Conservation (phyloP, 2,113 vertebrate species). For the Phodopus roborovskii region DNA sequence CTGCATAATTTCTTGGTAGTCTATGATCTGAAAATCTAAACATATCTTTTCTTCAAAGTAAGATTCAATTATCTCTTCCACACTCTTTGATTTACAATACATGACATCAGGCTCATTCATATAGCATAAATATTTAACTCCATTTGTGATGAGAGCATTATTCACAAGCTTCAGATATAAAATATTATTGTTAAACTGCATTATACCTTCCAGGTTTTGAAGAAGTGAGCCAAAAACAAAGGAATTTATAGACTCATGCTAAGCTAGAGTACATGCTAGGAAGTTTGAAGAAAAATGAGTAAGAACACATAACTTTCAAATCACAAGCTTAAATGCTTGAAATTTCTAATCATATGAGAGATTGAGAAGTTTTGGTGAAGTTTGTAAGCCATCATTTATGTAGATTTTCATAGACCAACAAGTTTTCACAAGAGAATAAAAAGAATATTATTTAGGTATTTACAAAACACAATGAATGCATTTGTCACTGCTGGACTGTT, state of each 20-base stretch:
- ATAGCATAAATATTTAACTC: constrained; percentile 70
- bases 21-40: constrained; percentile 53
- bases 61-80: constrained; percentile 48
- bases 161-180: constrained; percentile 64
- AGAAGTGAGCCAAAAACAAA: constrained; percentile 43
- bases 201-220: constrained; percentile 69
- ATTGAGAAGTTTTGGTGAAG: constrained; percentile 5
- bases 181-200: constrained; percentile 72
- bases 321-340: constrained; percentile 12
- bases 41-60: constrained; percentile 36
- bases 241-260: constrained; percentile 44
- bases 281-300: constrained; percentile 38
- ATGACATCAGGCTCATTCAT: constrained; percentile 42
- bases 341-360: constrained; percentile 51
- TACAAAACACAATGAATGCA: not conserved
- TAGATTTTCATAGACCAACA: not conserved
- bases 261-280: not conserved
- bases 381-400: not conserved
- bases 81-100: constrained; percentile 45
- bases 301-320: constrained; percentile 40
- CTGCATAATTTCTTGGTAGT: not conserved
- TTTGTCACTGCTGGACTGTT: not conserved
- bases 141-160: constrained; percentile 65
- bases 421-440: constrained; percentile 34
- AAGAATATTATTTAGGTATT: not conserved